A percentile compares a stretch with the other conserved stretches of the same genome.
Evolutionary conservation across 2,113 vertebrate species (phyloP).

Genomic region (Castor canadensis): DNA sequence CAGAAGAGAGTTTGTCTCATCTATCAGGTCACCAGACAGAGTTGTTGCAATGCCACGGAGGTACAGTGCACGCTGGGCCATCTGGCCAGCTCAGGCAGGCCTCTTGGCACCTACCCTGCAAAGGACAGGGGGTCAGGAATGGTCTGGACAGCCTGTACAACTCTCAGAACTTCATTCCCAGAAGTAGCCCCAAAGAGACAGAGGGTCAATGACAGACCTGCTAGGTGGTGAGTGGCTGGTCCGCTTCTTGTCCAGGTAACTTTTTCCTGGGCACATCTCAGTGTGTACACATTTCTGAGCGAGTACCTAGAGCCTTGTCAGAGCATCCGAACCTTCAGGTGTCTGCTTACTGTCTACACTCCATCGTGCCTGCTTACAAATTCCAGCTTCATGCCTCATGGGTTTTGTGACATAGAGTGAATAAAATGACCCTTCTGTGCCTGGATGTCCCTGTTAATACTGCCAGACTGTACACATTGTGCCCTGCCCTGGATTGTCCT

Average conservation of each 20-base stretch:
- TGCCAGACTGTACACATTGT: neutral
- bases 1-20: neutral
- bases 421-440: neutral
- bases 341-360: neutral
- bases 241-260: neutral
- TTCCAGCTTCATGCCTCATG: neutral
- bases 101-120: neutral
- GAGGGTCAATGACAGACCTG: neutral
- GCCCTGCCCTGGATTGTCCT: neutral
- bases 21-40: neutral
- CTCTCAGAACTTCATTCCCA: neutral
- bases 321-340: neutral
- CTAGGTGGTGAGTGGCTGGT: too few relatives aligned
- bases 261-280: neutral
- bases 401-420: neutral
- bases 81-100: neutral
- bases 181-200: neutral
- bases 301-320: neutral
- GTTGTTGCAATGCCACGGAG: neutral
- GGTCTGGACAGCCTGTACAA: accelerated
- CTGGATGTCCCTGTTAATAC: neutral
- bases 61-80: neutral
- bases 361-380: neutral
- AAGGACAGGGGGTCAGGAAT: neutral
- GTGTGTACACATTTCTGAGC: neutral